Evolutionary conservation across 2,888 invertebrate species (phyloP), one percentile per base, ranked within the genome.

Genomic region (Ommatoiulus sabulosus): DNA sequence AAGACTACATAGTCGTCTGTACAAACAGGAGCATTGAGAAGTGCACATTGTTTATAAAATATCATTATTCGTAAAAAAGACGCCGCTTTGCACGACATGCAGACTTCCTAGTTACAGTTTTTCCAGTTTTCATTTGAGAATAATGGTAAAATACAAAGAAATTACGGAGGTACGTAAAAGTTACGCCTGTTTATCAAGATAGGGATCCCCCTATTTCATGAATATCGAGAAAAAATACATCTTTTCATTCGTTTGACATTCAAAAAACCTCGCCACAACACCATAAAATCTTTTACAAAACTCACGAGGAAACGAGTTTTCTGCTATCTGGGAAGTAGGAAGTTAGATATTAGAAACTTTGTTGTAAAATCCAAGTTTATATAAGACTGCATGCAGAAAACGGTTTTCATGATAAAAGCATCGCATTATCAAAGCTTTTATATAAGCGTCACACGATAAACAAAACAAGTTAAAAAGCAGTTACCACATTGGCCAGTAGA

Each of bases 181-280:
- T 20, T 63, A 63, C 63, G n/a, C n/a, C 63, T 63, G n/a, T 63
- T 20, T 63, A 63, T 63, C 63, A 20, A 63, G 63, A 63, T 63
- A 20, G 7, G 63, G 20, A 63, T 20, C 15, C 63, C 63, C 63
- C 20, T 63, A 35, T 52, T 52, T 52, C 52, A 52, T 52, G 52
- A 52, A 52, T 52, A 63, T 20, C 7, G 20, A 63, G 5, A 63
- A 63, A 63, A n/a, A 63, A 63, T 12, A 48, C 7, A 48, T 48
- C 48, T 48, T 4, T 20, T 63, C n/a, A 6, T 63, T 63, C 63
- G 8, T 20, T 63, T 63, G 63, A 63, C 63, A 63, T 63, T 20
- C 20, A 57, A 52, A 63, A 63, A 63, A 63, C 20, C 63, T 63
- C 63, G 20, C 63, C 20, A 20, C 63, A 63, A 20, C 63, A 20